Percentiles rank a stretch among this genome's conserved stretches.
Conservation (phyloP, 1,140 invertebrate species). For the Caenorhabditis latens region DNA sequence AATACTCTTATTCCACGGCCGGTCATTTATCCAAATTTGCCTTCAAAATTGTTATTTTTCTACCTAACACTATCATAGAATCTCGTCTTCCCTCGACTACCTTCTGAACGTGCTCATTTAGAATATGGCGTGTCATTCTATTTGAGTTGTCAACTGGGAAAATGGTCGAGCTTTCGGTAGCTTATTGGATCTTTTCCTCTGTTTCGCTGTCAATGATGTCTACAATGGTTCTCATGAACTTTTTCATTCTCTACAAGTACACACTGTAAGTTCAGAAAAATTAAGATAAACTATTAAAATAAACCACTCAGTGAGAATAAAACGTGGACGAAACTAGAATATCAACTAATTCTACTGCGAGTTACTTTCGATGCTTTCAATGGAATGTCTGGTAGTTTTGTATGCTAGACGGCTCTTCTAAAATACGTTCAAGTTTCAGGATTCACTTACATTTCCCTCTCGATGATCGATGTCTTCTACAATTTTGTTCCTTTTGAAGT, state of each 20-base stretch:
- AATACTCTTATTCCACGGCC: too few relatives aligned
- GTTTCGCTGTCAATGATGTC: neutral
- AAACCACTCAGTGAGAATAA: neutral
- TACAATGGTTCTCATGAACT: neutral
- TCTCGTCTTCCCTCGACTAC: too few relatives aligned
- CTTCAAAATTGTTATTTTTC: too few relatives aligned
- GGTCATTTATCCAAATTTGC: too few relatives aligned
- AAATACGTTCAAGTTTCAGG: neutral
- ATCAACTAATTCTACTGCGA: neutral
- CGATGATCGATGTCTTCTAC: neutral
- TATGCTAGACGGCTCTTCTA: neutral
- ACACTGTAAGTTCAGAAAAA: neutral
- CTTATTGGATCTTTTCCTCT: neutral
- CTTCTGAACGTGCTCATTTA: neutral
- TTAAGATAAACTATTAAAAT: neutral
- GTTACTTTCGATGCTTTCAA: neutral
- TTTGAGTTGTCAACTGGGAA: neutral
- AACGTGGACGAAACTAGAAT: slow-evolving; percentile 6
- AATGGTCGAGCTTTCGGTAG: neutral
- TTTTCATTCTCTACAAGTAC: neutral
- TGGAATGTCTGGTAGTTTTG: neutral
- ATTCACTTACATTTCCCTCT: neutral
- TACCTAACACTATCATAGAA: too few relatives aligned
- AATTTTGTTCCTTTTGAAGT: neutral
- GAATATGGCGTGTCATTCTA: neutral